Evolutionary conservation across 2,888 invertebrate genomes (phyloP), one percentile per base, ranked within the genome.

Genomic region (Agrotis puta): DNA sequence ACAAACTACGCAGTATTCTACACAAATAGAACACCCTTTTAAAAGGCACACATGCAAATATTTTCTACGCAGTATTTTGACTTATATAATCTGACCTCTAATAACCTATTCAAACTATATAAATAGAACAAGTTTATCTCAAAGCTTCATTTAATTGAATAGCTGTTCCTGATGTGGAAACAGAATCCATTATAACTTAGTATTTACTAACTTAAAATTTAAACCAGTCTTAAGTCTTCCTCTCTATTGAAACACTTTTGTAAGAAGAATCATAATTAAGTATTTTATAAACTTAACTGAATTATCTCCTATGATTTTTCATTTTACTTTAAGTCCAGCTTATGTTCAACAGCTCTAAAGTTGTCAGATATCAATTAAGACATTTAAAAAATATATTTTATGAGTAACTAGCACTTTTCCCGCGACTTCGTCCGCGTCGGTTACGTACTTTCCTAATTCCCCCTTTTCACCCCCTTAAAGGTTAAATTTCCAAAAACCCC

Each of bases 101-200:
- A 2, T 61, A 73, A 63, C 56, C 64, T 64, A 50, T 48, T 58
- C 20, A 18, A 47, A 56, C 16, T 27, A 47, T 2, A 6, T 13
- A 20, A 47, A 48, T n/a, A 51, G 71, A 77, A 74, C 64, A 72
- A 77, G 58, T 75, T 71, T 33, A 61, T 74, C 65, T 47, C 74
- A 64, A 74, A 77, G 62, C 68, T 61, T 71, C 45, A 84, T 79
- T 81, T 67, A 73, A 74, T 84, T 82, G 63, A 68, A 45, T 54
- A 64, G 33, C n/a, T n/a, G n/a, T 73, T 69, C 67, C 65, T 85
- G 58, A 68, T 62, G 70, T 70, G 66, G 70, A 78, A 84, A 84
- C 58, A 71, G 72, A 79, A 79, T 73, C 68, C 77, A 82, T 84
- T 84, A 77, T 68, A 82, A 79, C 79, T 86, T 76, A 64, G 68